Percentiles rank a stretch among this genome's conserved stretches.
These are phyloP conservation scores for Huso huso DNA, from an alignment of 2,797 vertebrate genomes.

Conservation along the genomic window DNA sequence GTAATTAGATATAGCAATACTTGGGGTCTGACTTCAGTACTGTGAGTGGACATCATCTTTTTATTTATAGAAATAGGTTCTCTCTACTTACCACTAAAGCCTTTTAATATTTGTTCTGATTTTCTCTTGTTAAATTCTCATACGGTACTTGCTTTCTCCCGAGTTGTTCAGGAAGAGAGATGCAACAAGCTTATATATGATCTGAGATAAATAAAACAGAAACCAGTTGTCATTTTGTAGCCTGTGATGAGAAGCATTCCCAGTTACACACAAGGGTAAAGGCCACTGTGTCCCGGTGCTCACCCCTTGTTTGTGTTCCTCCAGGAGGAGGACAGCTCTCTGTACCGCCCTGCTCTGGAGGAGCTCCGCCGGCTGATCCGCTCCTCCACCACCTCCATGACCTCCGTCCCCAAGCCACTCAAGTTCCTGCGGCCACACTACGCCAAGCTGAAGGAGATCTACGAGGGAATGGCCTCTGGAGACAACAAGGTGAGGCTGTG, in stretches of 20 bases:
- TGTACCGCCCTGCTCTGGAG: slow-evolving; percentile 82
- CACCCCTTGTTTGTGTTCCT: background rate
- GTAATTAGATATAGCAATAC: too few species aligned
- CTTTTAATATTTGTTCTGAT: too few species aligned
- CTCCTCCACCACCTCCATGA: slow-evolving; percentile 97
- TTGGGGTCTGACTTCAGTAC: too few species aligned
- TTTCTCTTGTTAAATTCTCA: too few species aligned
- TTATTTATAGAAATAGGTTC: background rate
- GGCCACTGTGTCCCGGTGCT: too few species aligned
- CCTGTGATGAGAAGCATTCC: too few species aligned
- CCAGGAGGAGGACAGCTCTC: slow-evolving; percentile 69
- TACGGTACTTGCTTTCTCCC: background rate
- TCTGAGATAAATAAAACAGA: too few species aligned
- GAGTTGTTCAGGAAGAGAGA: background rate
- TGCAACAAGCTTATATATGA: too few species aligned
- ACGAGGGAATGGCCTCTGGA: slow-evolving; percentile 77
- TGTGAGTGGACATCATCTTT: too few species aligned
- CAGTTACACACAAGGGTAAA: too few species aligned
- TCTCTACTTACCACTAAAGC: too few species aligned
- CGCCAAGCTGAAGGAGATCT: slow-evolving; percentile 88
- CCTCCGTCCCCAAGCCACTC: slow-evolving; percentile 94
- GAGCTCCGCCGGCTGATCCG: slow-evolving; percentile 90
- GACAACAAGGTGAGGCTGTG: slow-evolving; percentile 78
- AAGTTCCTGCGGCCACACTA: slow-evolving; percentile 95
- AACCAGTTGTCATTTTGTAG: background rate